Conservation (phyloP, 1,140 invertebrate species). For the Linepithema humile region DNA sequence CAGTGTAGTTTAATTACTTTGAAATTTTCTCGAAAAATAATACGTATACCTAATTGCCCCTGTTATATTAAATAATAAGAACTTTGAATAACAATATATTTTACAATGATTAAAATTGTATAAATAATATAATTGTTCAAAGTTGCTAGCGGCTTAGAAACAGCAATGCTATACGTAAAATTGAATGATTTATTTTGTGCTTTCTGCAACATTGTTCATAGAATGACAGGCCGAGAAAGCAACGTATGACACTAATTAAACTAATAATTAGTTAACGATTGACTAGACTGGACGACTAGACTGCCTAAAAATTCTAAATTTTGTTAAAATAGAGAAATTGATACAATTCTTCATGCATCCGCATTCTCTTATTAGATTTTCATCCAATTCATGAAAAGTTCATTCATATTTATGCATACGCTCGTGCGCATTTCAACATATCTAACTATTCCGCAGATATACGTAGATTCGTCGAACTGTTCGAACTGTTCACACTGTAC, state of each 20-base stretch:
- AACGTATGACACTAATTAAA: background rate
- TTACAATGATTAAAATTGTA: background rate
- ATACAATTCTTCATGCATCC: background rate
- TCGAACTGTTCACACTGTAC: background rate
- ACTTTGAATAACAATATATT: background rate
- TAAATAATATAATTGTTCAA: background rate
- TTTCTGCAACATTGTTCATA: background rate
- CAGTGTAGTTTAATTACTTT: no score
- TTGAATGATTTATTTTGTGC: background rate
- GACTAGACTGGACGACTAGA: no score
- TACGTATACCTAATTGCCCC: no score
- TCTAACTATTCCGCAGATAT: background rate
- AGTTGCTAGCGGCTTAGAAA: background rate
- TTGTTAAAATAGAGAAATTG: background rate
- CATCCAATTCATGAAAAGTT: background rate
- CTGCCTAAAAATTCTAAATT: no score
- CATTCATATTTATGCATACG: slow-evolving; percentile 27
- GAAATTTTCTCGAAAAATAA: no score
- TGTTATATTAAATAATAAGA: background rate
- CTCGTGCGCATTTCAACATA: background rate
- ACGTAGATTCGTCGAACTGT: background rate
- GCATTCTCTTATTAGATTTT: no score
- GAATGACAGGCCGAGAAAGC: background rate
- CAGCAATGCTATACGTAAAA: background rate
- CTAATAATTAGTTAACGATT: background rate